Base-by-base conservation (phyloP, 2,113 vertebrate genomes). In the Rhipidura dahli region DNA sequence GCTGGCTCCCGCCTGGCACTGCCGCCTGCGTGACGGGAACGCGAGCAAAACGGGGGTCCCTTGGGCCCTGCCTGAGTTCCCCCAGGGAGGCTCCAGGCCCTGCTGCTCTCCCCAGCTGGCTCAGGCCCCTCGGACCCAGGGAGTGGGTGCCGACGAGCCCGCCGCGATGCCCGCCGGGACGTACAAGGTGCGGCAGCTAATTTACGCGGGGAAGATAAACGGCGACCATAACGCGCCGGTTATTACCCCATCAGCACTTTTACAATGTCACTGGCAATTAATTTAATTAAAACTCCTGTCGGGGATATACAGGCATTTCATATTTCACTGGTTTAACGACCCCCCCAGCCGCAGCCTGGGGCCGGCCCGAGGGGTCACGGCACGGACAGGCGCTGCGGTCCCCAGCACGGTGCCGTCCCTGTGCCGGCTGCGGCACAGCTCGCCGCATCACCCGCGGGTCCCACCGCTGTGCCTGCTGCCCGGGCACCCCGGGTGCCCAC, bases 241-340 rank as follows among this genome's bases (percentile, higher is more conserved):
- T 98, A 98, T 97, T 98, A 97, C 96, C 96, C 97, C 97, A 98
- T 98, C 98, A 97, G 98, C 97, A 97, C 96, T 98, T 98, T 98
- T 97, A 98, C 98, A 96, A 95, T 95, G 95, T 97, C 96, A 94
- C 96, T 13, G 77, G 97, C 97, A 98, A 98, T 98, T 98, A 97
- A 98, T 98, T 98, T 98, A 98, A 98, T 98, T 98, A 98, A 98
- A 98, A 97, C 95, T 94, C 96, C 97, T 97, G 97, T 98, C 96
- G 92, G 69, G 80, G 95, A 96, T 93, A 97, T 64, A 96, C 96
- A 81, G 93, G 90, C 93, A 65, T 97, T 98, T 98, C 96, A 97
- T 98, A 98, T 96, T 96, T 97, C 98, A 98, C 94, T 50, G 95
- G 93, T 97, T 98, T 98, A 98, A 98, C 75, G 72, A 96, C 71